phyloP scores from a whole-genome alignment of 2,113 vertebrate genomes.

The Onychorhynchus coronatus region DNA sequence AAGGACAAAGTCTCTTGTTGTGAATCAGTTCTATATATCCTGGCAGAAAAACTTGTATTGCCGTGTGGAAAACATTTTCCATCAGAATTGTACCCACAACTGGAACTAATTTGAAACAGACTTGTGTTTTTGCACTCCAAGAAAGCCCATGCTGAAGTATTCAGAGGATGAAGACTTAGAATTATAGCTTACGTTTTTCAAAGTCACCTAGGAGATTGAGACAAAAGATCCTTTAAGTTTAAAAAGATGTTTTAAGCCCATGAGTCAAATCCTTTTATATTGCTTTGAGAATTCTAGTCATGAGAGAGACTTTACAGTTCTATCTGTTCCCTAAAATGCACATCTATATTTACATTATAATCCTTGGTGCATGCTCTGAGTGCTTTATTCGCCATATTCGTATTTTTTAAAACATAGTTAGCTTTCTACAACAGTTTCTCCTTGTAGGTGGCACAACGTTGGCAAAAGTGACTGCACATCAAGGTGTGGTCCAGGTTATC shows the following conservation, averaged over 20 bases:
- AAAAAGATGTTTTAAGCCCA: background rate
- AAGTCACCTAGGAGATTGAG: background rate
- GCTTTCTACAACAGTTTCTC: constrained; percentile 44
- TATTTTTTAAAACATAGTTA: background rate
- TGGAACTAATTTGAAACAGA: background rate
- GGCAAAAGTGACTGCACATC: constrained; percentile 92
- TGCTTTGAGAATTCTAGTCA: background rate
- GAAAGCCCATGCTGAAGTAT: background rate
- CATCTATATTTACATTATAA: background rate
- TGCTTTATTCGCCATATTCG: background rate
- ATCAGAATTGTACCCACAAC: background rate
- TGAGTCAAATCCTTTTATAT: background rate
- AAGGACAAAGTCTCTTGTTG: background rate
- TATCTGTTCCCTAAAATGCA: background rate
- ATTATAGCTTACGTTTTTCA: background rate
- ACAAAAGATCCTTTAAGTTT: background rate
- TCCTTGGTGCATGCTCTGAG: background rate
- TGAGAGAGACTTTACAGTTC: background rate
- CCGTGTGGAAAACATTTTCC: background rate
- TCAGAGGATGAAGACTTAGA: background rate
- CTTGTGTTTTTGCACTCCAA: background rate
- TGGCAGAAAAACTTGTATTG: background rate
- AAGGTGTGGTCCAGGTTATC: constrained; percentile 86
- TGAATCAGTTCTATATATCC: background rate
- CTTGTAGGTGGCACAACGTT: constrained; percentile 84